Conservation (phyloP, 2,797 vertebrate species). For the Carapus acus region DNA sequence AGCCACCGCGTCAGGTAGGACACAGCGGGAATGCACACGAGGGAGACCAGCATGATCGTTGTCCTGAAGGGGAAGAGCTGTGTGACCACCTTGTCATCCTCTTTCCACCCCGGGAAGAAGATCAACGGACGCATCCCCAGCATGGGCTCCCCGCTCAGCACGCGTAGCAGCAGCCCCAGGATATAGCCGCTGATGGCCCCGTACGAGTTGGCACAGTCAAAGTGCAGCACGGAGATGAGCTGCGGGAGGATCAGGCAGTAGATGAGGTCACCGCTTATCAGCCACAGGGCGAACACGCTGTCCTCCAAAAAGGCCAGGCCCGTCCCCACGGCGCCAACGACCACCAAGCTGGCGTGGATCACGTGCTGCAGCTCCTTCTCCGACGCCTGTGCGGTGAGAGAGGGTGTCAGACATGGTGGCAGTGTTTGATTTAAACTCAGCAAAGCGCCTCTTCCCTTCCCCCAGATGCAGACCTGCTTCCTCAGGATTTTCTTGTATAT, state of each 20-base stretch:
- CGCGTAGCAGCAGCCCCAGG: constrained; percentile 59
- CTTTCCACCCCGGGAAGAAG: constrained; percentile 62
- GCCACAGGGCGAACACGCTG: constrained; percentile 67
- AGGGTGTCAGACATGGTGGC: background rate
- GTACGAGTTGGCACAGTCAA: constrained; percentile 58
- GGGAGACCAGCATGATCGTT: constrained; percentile 59
- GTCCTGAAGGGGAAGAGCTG: constrained; percentile 75
- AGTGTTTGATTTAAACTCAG: background rate
- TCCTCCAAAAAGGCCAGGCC: constrained; percentile 61
- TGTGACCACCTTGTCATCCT: constrained; percentile 40
- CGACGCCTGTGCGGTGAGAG: constrained; percentile 57
- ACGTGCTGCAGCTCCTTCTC: constrained; percentile 67
- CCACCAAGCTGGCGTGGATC: constrained; percentile 64
- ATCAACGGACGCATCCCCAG: constrained; percentile 59
- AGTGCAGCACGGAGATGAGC: constrained; percentile 67
- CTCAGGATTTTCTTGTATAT: constrained; percentile 58
- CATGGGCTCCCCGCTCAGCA: constrained; percentile 65
- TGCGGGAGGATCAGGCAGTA: constrained; percentile 71
- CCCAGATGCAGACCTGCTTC: constrained; percentile 48
- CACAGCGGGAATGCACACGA: constrained; percentile 44
- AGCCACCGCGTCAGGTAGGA: constrained; percentile 53
- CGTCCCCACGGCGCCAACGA: constrained; percentile 60
- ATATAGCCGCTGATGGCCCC: constrained; percentile 62
- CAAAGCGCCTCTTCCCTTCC: background rate
- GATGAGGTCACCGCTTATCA: constrained; percentile 68